These are phyloP conservation scores for Axis porcinus DNA, from an alignment of 2,113 vertebrate species.

Conservation along the genomic window DNA sequence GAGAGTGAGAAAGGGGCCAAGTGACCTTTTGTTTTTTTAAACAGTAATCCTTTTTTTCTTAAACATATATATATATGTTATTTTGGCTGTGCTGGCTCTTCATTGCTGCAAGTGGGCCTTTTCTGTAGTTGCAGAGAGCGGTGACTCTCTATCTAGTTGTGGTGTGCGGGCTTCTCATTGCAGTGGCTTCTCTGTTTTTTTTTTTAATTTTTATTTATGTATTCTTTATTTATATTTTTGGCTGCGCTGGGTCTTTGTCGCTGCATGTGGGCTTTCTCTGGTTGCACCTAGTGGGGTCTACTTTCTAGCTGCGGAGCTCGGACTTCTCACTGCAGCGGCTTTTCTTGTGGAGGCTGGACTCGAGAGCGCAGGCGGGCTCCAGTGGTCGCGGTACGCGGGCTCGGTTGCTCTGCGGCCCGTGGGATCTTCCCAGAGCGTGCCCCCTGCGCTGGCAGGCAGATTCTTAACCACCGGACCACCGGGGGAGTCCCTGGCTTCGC, in stretches of 20 bases:
- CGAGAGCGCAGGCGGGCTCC: background rate
- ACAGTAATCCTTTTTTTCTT: background rate
- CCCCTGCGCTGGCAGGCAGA: background rate
- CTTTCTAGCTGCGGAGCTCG: background rate
- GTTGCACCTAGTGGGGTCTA: background rate
- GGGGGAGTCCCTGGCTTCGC: background rate
- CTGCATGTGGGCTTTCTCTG: background rate
- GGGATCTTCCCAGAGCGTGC: background rate
- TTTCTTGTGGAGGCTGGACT: background rate
- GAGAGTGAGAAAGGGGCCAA: background rate
- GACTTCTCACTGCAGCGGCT: background rate
- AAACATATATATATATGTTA: background rate
- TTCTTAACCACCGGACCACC: rapidly evolving
- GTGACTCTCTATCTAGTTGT: background rate
- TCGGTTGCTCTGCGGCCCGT: background rate
- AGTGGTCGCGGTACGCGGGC: rapidly evolving
- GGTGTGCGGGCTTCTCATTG: background rate
- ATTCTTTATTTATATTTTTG: background rate
- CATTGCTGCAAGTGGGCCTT: background rate
- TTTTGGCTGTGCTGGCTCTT: background rate
- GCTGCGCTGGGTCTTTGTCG: background rate
- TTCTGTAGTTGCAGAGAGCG: background rate
- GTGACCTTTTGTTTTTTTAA: background rate
- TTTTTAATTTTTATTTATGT: background rate
- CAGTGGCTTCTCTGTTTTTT: background rate